These are phyloP conservation scores for Marmota flaviventris DNA, from an alignment of 2,113 vertebrate genomes.

Conservation along the genomic window DNA sequence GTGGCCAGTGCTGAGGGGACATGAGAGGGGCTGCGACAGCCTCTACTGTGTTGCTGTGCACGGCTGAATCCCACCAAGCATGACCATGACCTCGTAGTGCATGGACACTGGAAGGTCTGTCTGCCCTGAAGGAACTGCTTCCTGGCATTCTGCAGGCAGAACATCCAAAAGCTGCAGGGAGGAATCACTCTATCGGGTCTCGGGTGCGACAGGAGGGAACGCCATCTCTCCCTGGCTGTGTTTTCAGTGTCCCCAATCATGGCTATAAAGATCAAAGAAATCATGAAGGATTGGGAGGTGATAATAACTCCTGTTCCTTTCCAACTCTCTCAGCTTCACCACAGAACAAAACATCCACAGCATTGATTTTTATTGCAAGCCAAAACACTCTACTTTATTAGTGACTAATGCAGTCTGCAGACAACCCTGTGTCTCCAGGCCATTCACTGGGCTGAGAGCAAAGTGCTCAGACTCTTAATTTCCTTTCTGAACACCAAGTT, in stretches of 20 bases:
- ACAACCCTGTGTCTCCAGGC: neutral
- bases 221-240: neutral
- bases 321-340: neutral
- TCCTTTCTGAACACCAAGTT: neutral
- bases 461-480: neutral
- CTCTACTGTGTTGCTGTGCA: neutral
- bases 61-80: neutral
- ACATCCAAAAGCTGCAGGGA: neutral
- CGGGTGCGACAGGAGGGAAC: neutral
- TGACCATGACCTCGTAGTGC: neutral
- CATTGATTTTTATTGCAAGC: neutral
- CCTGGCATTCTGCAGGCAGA: neutral
- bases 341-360: neutral
- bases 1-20: accelerated
- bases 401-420: neutral
- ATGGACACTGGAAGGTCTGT: neutral
- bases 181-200: neutral
- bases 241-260: neutral
- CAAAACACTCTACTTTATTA: neutral
- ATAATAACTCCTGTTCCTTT: neutral
- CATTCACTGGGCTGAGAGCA: neutral
- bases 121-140: neutral
- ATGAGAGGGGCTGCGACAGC: accelerated
- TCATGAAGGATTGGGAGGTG: neutral
- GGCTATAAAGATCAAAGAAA: neutral